Conservation (phyloP, 2,888 invertebrate species). For the Microplitis manilae region DNA sequence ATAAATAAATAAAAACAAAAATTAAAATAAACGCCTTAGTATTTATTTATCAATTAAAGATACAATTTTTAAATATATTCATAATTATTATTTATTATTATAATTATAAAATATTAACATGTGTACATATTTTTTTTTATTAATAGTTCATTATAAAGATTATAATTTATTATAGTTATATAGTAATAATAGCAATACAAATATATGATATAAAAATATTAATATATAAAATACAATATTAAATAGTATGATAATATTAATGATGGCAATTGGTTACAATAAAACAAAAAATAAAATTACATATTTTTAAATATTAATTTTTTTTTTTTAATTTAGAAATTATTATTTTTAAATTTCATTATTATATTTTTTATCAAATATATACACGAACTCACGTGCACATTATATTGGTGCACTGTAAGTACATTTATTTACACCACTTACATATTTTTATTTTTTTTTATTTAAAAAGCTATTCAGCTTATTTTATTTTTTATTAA, state of each 20-base stretch:
- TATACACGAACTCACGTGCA: conserved; percentile 50
- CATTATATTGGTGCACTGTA: conserved; percentile 68
- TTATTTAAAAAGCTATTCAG: not conserved
- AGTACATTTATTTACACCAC: conserved; percentile 72
- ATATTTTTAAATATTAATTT: not conserved
- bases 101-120: conserved; percentile 51
- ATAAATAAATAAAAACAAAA: conserved; percentile 13
- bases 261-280: conserved; percentile 28
- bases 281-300: conserved; percentile 9
- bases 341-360: conserved; percentile 39
- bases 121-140: conserved; percentile 49
- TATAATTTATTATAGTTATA: conserved; percentile 27
- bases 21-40: conserved; percentile 28
- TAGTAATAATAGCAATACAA: conserved; percentile 25
- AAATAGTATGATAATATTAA: too few relatives aligned
- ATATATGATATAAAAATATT: conserved; percentile 34
- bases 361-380: conserved; percentile 42
- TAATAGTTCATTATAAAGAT: conserved; percentile 30
- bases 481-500: not conserved
- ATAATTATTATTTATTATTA: conserved; percentile 4
- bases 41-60: conserved; percentile 20
- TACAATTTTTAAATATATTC: conserved; percentile 3
- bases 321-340: conserved; percentile 28
- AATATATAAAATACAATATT: conserved; percentile 1
- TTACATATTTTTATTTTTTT: conserved; percentile 49